Percentiles rank a stretch among this genome's conserved stretches.
Evolutionary conservation across 2,797 vertebrate genomes (phyloP).

Genomic region (Champsocephalus esox): DNA sequence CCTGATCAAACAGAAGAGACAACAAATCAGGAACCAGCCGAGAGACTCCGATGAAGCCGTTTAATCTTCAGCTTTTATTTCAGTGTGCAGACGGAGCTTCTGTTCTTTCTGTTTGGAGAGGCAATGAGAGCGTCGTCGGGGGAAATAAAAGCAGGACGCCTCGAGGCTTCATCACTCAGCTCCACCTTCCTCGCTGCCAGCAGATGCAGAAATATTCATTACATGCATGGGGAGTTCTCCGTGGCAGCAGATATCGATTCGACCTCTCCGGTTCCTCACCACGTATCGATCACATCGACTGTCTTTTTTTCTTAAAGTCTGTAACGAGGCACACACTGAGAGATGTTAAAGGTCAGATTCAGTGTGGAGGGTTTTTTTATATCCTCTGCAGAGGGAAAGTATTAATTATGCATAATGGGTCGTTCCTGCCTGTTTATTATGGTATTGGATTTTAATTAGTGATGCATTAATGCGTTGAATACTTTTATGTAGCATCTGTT

Average conservation of each 20-base stretch:
- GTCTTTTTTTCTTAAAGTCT: conserved; percentile 22
- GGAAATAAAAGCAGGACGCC: conserved; percentile 48
- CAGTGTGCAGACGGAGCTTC: not conserved
- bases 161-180: conserved; percentile 32
- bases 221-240: conserved; percentile 68
- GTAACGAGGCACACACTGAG: conserved; percentile 49
- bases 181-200: conserved; percentile 38
- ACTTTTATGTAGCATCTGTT: not conserved
- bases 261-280: conserved; percentile 50
- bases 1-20: not conserved
- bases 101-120: conserved; percentile 25
- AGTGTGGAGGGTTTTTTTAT: conserved; percentile 10
- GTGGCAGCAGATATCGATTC: conserved; percentile 69
- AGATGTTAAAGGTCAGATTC: conserved; percentile 55
- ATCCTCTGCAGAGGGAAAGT: not conserved
- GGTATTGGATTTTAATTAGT: too few species aligned
- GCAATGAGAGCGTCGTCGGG: conserved; percentile 32
- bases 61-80: conserved; percentile 16
- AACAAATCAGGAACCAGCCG: not conserved
- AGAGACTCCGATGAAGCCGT: conserved; percentile 4
- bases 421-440: too few species aligned
- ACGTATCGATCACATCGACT: conserved; percentile 62
- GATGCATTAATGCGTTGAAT: too few species aligned
- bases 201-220: conserved; percentile 74
- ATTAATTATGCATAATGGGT: too few species aligned